Evolutionary conservation across 2,888 invertebrate genomes (phyloP).

Genomic region (Rotaria sp.): DNA sequence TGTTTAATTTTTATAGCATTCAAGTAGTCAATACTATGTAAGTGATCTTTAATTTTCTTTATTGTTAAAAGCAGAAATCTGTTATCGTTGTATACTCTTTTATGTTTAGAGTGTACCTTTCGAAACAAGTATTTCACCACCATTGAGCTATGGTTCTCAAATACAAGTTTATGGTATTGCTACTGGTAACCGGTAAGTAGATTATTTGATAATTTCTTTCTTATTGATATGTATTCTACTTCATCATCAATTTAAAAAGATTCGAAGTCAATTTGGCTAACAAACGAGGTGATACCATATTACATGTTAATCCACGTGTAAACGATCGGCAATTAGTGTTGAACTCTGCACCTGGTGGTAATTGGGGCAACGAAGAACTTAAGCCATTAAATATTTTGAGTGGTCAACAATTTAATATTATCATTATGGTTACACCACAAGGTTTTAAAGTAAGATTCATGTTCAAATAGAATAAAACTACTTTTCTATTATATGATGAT

Average conservation of each 20-base stretch:
- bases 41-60: neutral
- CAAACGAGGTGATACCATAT: neutral
- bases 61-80: neutral
- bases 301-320: neutral
- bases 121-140: neutral
- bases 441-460: neutral
- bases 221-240: neutral
- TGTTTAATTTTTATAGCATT: neutral
- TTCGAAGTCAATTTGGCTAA: constrained; percentile 8
- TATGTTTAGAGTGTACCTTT: neutral
- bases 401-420: constrained; percentile 3
- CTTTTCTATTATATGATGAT: neutral
- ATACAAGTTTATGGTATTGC: neutral
- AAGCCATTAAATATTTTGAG: neutral
- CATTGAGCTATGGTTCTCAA: neutral
- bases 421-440: constrained; percentile 1
- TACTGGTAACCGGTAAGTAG: neutral
- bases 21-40: neutral
- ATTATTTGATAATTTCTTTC: neutral
- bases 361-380: neutral
- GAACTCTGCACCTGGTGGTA: neutral
- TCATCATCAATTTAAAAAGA: neutral
- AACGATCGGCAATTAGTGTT: neutral
- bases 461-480: neutral
- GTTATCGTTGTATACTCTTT: neutral